Evolutionary conservation across 1,140 invertebrate genomes (phyloP), one percentile per base, ranked within the genome.

Genomic region (Ceratitis capitata): DNA sequence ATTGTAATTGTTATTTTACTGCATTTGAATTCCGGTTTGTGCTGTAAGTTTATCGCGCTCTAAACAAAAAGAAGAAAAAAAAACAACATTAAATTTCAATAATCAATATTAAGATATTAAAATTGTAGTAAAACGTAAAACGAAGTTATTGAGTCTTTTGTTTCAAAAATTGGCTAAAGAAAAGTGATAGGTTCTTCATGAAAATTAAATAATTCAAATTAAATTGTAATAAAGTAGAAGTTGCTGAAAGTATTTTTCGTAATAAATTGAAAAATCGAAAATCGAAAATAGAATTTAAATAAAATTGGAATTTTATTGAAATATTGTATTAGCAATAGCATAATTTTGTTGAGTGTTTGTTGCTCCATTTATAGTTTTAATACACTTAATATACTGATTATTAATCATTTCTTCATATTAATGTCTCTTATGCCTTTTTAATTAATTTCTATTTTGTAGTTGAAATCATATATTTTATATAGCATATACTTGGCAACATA

Each of bases 1-100:
- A 26, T 78, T 78, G 39, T 78, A 78, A 78, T 45, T 78, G 35
- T 78, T 78, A 78, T 45, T 45, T 78, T 78, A 29, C 35, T 39
- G 61, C 29, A 69, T 69, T 26, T 78, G n/a, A 78, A 23, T 78
- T 45, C 69, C 61, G 61, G 35, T 69, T 64, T 29, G 58, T 12
- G 29, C 61, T 4, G 61, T 19, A 12, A 53, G 51, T 16, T 53
- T 53, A 19, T 53, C 14, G 61, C 61, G 26, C 16, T 64, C 35
- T 39, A 16, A 39, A 29, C 32, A 32, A 5, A 16, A 5, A 39
- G 26, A 7, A 10, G 29, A 1, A 35, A 14, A 14, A 64, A 35
- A 64, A 9, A 35, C 29, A 35, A 6, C 16, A 14, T 1, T 35
- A n/a, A 16, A 6, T 39, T n/a, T n/a, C n/a, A n/a, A n/a, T n/a